Conservation (phyloP, 2,797 vertebrate species). For the Mycteria americana region DNA sequence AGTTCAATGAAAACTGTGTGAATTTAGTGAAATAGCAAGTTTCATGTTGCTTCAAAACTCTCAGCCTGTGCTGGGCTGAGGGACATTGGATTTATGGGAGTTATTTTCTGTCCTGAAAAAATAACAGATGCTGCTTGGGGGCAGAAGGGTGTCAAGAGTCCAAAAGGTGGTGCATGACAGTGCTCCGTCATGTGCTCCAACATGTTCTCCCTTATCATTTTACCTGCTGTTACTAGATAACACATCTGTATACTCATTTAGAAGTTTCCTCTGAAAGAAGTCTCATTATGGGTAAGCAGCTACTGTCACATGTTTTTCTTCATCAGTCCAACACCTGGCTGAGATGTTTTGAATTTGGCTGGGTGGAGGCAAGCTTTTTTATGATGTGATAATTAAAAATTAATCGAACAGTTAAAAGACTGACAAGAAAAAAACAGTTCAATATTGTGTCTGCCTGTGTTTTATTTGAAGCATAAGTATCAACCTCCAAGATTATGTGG, state of each 20-base stretch:
- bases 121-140: neutral
- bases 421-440: neutral
- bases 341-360: neutral
- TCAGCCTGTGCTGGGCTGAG: neutral
- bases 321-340: neutral
- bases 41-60: neutral
- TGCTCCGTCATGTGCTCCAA: neutral
- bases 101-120: neutral
- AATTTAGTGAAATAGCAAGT: neutral
- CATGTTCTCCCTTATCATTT: neutral
- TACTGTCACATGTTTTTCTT: neutral
- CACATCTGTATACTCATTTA: neutral
- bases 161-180: neutral
- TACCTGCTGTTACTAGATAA: neutral
- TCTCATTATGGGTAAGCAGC: neutral
- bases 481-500: neutral
- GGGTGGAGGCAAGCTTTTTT: neutral
- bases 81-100: neutral
- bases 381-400: neutral
- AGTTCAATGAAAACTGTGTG: neutral
- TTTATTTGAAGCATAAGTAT: neutral
- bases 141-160: neutral
- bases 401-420: neutral
- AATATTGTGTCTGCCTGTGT: neutral
- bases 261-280: neutral